Evolutionary conservation across 2,888 invertebrate genomes (phyloP), one percentile per base, ranked within the genome.

Genomic region (Amitus sp.): DNA sequence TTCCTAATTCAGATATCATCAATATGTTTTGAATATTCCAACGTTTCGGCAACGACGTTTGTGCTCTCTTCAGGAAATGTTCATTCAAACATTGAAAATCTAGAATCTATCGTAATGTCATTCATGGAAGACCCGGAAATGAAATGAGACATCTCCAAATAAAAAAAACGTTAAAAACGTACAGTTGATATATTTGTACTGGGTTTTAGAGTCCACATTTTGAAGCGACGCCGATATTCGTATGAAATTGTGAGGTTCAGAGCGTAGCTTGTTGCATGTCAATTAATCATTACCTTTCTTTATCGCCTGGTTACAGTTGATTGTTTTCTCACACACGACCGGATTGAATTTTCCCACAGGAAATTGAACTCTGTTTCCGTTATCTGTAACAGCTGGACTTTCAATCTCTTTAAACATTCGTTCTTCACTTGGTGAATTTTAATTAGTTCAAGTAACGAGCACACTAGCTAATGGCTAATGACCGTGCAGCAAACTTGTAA

Each of bases 361-460:
- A 49, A 19, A 34, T 12, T 13, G 17, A 33, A 47, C 33, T 34
- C 6, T 34, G 34, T 18, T 19, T 47, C 20, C 18, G 39, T 34
- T 39, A 15, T 39, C 48, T 12, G 9, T 10, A 39, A 39, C 39
- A 39, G 20, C 33, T 10, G 37, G 27, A 48, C 17, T 20, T 48
- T 23, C 43, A 56, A 56, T 56, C 46, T 50, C 46, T 49, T 39
- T 1, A 7, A 69, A 65, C 63, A 67, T 69, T 70, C 69, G 70
- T 65, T 73, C 65, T 65, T 69, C 68, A 69, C 64, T 68, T 50
- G 68, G 67, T 63, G 70, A 69, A 73, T 75, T 47, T 52, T 74
- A 73, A 75, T 75, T 73, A 75, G 55, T 53, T 63, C 55, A 42
- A 50, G 59, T 63, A 74, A 75, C 71, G 72, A 75, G 70, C 69